Percentiles rank a stretch among this genome's conserved stretches.
phyloP scores from a whole-genome alignment of 2,888 invertebrate species.

The Busseola fusca region DNA sequence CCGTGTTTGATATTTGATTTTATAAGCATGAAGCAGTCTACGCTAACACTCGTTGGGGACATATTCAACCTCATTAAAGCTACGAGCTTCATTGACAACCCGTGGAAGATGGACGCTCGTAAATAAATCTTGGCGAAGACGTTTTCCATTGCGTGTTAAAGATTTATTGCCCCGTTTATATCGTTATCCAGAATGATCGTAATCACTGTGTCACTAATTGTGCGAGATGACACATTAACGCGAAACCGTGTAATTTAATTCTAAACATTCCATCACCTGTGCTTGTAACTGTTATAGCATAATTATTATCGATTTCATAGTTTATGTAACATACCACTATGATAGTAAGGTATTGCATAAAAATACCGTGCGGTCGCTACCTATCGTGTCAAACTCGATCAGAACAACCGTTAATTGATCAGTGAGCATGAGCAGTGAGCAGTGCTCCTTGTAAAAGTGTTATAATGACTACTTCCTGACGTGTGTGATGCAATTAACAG shows the following conservation, averaged over 20 bases:
- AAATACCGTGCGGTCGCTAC: conserved; percentile 69
- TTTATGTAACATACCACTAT: conserved; percentile 59
- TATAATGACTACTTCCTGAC: conserved; percentile 66
- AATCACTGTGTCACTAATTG: conserved; percentile 55
- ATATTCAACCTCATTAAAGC: conserved; percentile 23
- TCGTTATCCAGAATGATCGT: conserved; percentile 44
- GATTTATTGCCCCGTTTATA: conserved; percentile 41
- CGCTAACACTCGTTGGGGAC: conserved; percentile 4
- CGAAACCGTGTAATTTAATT: conserved; percentile 37
- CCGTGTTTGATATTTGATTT: conserved; percentile 39
- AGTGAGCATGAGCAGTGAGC: conserved; percentile 43
- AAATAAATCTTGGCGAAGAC: conserved; percentile 24
- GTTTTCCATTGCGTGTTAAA: conserved; percentile 42
- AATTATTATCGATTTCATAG: conserved; percentile 62
- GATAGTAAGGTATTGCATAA: conserved; percentile 71
- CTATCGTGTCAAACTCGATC: conserved; percentile 70
- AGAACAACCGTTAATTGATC: conserved; percentile 57
- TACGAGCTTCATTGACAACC: conserved; percentile 17
- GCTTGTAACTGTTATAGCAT: conserved; percentile 55
- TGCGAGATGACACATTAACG: conserved; percentile 37
- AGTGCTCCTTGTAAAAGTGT: conserved; percentile 53
- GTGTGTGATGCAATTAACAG: conserved; percentile 64
- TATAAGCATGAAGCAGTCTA: conserved; percentile 6
- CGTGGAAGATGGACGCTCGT: conserved; percentile 8
- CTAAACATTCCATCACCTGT: conserved; percentile 36